Percentiles rank a stretch among this genome's conserved stretches.
These are phyloP conservation scores for Aplodontia rufa DNA, from an alignment of 2,113 vertebrate genomes.

Conservation along the genomic window DNA sequence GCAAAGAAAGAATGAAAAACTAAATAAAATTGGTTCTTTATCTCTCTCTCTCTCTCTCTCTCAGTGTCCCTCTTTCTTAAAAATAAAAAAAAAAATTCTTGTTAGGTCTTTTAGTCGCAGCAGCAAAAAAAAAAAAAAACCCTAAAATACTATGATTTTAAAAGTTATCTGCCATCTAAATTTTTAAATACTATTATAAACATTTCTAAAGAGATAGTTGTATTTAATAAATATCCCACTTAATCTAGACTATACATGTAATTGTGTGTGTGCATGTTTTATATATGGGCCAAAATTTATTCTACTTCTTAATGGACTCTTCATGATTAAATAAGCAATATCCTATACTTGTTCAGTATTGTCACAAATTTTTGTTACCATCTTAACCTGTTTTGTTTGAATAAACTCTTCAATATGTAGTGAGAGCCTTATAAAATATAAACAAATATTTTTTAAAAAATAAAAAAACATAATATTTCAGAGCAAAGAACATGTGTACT, in stretches of 20 bases:
- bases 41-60: too few relatives aligned
- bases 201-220: not conserved
- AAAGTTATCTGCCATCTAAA: not conserved
- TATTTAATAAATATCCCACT: not conserved
- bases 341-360: not conserved
- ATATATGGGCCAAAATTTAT: not conserved
- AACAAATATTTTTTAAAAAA: not conserved
- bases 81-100: too few relatives aligned
- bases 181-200: not conserved
- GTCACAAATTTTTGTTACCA: not conserved
- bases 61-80: too few relatives aligned
- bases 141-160: too few relatives aligned
- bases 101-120: too few relatives aligned
- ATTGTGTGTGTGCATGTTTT: not conserved
- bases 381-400: not conserved
- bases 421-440: not conserved
- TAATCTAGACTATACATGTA: not conserved
- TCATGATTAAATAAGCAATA: not conserved
- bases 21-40: too few relatives aligned
- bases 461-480: not conserved
- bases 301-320: not conserved
- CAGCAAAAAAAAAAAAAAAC: too few relatives aligned
- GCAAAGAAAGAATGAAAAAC: too few relatives aligned
- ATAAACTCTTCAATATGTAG: not conserved
- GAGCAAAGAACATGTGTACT: not conserved